Percentiles rank a stretch among this genome's conserved stretches.
phyloP scores from a whole-genome alignment of 2,797 vertebrate genomes.

The Bufotes viridis region DNA sequence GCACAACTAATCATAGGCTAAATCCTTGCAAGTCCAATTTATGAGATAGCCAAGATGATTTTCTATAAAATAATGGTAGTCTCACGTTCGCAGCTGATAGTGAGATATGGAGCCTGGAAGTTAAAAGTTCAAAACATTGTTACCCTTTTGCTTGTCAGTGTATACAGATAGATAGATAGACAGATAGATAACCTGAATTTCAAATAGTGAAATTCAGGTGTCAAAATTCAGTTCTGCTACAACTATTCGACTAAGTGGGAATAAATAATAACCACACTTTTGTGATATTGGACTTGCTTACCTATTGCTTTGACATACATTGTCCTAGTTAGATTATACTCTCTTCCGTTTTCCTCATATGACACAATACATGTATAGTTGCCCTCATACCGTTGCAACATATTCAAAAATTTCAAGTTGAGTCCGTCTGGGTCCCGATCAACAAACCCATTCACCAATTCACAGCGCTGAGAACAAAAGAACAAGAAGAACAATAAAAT shows the following conservation, averaged over 20 bases:
- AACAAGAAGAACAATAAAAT: neutral
- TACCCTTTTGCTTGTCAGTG: too few species aligned
- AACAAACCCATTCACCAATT: conserved; percentile 65
- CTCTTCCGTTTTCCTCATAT: conserved; percentile 74
- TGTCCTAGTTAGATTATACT: conserved; percentile 81
- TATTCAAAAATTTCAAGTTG: conserved; percentile 71
- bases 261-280: neutral
- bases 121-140: too few species aligned
- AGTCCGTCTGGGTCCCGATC: conserved; percentile 67
- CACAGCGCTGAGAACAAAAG: conserved; percentile 72
- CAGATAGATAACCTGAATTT: too few species aligned
- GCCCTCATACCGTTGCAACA: conserved; percentile 67
- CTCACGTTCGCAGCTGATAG: too few species aligned
- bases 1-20: too few species aligned
- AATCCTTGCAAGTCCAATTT: too few species aligned
- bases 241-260: neutral
- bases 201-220: too few species aligned
- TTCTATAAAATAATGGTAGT: too few species aligned
- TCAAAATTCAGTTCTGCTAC: neutral
- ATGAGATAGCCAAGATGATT: too few species aligned
- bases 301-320: conserved; percentile 80
- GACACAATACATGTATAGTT: conserved; percentile 82
- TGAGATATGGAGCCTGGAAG: too few species aligned
- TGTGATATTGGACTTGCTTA: conserved; percentile 68
- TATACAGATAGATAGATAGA: too few species aligned